Conservation (phyloP, 2,113 vertebrate species). For the Pteruthius melanotis region DNA sequence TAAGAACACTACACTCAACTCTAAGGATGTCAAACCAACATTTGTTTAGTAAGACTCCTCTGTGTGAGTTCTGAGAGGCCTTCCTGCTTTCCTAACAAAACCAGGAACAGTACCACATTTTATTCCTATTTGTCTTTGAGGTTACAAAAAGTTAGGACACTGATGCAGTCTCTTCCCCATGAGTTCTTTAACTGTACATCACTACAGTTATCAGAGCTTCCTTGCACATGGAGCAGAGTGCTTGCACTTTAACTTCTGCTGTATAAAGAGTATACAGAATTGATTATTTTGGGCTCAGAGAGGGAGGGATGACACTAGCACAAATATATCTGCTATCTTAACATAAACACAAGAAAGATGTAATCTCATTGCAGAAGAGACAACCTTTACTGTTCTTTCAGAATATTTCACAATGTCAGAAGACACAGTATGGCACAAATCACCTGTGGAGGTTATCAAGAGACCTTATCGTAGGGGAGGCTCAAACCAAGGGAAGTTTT, state of each 20-base stretch:
- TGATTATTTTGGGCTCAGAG: neutral
- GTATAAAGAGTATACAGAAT: neutral
- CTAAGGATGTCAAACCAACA: neutral
- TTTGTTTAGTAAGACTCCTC: neutral
- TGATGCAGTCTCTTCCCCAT: neutral
- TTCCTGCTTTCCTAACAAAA: neutral
- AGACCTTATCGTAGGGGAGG: neutral
- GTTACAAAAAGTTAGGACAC: neutral
- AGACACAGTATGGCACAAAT: neutral
- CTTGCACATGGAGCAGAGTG: accelerated
- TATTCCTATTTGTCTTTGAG: neutral
- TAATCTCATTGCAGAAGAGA: neutral
- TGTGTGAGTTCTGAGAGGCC: neutral
- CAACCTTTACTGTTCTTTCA: neutral
- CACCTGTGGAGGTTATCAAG: neutral
- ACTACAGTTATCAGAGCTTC: neutral
- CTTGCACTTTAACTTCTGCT: neutral
- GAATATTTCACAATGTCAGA: neutral
- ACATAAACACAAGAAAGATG: neutral
- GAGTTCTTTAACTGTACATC: neutral
- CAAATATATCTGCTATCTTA: neutral
- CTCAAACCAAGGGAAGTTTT: neutral
- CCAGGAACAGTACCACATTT: neutral
- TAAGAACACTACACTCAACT: neutral
- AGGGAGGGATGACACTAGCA: neutral